phyloP scores from a whole-genome alignment of 1,140 invertebrate species.

The Drosophila obscura region DNA sequence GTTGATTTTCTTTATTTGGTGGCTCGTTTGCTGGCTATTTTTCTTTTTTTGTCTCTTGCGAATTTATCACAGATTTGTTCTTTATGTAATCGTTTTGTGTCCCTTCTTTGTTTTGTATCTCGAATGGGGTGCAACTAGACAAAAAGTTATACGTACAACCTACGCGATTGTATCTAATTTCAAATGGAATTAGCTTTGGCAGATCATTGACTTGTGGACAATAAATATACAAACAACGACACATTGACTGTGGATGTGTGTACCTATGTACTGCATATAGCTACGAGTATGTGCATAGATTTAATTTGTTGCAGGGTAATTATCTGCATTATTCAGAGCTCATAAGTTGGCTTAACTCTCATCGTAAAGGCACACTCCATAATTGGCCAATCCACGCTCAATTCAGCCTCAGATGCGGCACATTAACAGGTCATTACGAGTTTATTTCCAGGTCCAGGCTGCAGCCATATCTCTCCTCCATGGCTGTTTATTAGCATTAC shows the following conservation, averaged over 20 bases:
- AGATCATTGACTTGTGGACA: conserved; percentile 25
- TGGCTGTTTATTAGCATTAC: conserved; percentile 55
- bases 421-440: too few species aligned
- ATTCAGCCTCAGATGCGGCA: background rate
- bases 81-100: conserved; percentile 65
- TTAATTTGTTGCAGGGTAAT: too few species aligned
- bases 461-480: background rate
- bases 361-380: too few species aligned
- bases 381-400: conserved; percentile 16
- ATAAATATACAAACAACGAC: too few species aligned
- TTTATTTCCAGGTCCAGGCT: too few species aligned
- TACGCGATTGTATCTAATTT: too few species aligned
- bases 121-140: conserved; percentile 10
- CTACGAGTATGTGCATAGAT: too few species aligned
- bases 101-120: conserved; percentile 26
- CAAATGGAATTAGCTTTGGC: conserved; percentile 34
- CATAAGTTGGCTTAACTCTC: too few species aligned
- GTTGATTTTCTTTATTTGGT: conserved; percentile 35
- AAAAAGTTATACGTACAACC: background rate
- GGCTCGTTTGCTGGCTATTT: too few species aligned
- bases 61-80: conserved; percentile 71
- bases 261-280: too few species aligned
- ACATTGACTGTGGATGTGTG: too few species aligned
- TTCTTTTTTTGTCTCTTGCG: conserved; percentile 40
- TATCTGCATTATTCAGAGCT: too few species aligned